Evolutionary conservation across 2,888 invertebrate species (phyloP).

Genomic region (Dexiosoma caninum): DNA sequence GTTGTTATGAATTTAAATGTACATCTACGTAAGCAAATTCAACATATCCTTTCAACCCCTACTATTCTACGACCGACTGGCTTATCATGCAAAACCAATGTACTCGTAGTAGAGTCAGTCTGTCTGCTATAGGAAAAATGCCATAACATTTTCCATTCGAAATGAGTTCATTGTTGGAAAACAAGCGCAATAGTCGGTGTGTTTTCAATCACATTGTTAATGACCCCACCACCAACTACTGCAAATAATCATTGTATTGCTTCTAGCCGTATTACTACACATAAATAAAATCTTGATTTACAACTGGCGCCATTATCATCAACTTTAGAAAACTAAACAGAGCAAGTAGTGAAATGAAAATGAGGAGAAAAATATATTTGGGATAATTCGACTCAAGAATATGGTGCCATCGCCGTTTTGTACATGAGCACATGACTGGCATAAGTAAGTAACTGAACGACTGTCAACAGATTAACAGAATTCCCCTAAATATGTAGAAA

Average conservation of each 20-base stretch:
- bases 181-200: background rate
- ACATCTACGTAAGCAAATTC: background rate
- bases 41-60: constrained; percentile 4
- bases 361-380: background rate
- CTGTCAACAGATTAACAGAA: too few relatives aligned
- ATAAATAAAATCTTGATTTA: constrained; percentile 36
- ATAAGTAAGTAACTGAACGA: too few relatives aligned
- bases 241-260: background rate
- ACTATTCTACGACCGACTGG: too few relatives aligned
- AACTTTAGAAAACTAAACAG: constrained; percentile 9
- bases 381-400: background rate
- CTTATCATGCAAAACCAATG: background rate
- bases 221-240: constrained; percentile 33
- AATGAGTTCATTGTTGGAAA: constrained; percentile 47
- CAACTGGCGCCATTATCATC: constrained; percentile 53
- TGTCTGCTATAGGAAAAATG: constrained; percentile 37
- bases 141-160: constrained; percentile 32
- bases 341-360: constrained; percentile 7
- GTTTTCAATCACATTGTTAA: constrained; percentile 8
- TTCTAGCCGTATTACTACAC: constrained; percentile 9
- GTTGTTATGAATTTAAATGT: background rate
- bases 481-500: too few relatives aligned
- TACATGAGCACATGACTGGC: too few relatives aligned
- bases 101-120: constrained; percentile 16
- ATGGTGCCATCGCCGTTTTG: too few relatives aligned